phyloP scores from a whole-genome alignment of 1,140 invertebrate genomes.

The Temnothorax curvispinosus region DNA sequence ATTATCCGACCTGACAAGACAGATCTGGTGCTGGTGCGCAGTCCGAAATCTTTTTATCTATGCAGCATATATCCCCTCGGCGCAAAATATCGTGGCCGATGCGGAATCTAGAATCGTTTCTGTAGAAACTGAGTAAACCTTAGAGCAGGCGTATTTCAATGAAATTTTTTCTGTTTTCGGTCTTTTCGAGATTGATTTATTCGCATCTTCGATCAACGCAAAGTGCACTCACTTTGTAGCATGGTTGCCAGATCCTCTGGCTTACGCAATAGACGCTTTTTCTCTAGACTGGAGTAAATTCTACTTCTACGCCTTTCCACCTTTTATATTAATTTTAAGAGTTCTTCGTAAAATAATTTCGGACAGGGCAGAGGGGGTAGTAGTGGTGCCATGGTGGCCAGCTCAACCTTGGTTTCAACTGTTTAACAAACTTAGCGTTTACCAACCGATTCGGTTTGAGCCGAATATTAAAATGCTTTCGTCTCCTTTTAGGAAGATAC shows the following conservation, averaged over 20 bases:
- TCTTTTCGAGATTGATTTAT: conserved; percentile 21
- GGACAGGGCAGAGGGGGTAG: too few species aligned
- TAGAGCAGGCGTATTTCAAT: not conserved
- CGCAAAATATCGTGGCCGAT: not conserved
- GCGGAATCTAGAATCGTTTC: not conserved
- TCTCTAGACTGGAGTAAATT: too few species aligned
- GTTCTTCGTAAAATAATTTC: too few species aligned
- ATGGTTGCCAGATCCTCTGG: not conserved
- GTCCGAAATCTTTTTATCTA: not conserved
- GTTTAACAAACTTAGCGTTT: not conserved
- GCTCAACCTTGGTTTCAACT: too few species aligned
- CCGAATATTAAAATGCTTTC: not conserved
- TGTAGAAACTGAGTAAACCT: conserved; percentile 21
- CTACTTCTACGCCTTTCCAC: conserved; percentile 32
- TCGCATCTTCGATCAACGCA: not conserved
- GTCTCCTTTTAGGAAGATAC: not conserved
- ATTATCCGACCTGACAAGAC: not conserved
- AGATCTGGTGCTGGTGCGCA: conserved; percentile 19
- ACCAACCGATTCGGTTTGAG: not conserved
- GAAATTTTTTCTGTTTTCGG: not conserved
- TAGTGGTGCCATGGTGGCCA: too few species aligned
- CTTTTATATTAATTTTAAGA: conserved; percentile 1
- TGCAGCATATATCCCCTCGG: conserved; percentile 20
- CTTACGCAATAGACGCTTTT: not conserved
- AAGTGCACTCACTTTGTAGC: conserved; percentile 27